Percentiles rank a stretch among this genome's conserved stretches.
These are phyloP conservation scores for Myanophis thanlyinensis DNA, from an alignment of 2,113 vertebrate genomes.

Conservation along the genomic window DNA sequence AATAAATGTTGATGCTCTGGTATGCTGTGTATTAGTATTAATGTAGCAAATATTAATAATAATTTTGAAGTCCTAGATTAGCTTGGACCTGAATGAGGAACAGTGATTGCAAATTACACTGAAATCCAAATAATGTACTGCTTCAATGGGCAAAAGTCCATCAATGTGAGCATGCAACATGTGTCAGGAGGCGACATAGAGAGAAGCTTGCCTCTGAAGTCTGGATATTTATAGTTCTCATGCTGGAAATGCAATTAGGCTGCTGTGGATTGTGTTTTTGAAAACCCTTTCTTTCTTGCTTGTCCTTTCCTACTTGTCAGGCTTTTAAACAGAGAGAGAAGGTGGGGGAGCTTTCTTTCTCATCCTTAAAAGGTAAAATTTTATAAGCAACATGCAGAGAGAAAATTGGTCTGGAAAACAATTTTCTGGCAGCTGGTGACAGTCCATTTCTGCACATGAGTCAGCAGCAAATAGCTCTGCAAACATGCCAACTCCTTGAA, in stretches of 20 bases:
- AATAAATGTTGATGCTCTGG: neutral
- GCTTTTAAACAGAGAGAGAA: neutral
- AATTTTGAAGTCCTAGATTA: neutral
- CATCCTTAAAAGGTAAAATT: slow-evolving; percentile 25
- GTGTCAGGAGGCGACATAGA: neutral
- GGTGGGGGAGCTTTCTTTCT: neutral
- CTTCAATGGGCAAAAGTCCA: neutral
- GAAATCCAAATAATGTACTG: slow-evolving; percentile 12
- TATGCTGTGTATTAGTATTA: neutral
- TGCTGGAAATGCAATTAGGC: slow-evolving; percentile 12
- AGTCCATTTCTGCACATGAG: slow-evolving; percentile 31
- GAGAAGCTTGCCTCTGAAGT: neutral
- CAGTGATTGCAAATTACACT: neutral
- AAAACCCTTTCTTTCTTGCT: slow-evolving; percentile 1
- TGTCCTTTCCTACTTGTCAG: neutral
- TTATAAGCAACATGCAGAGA: slow-evolving; percentile 24
- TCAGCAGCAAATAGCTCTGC: slow-evolving; percentile 35
- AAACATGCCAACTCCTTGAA: slow-evolving; percentile 1
- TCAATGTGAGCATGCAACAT: neutral
- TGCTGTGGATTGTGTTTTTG: slow-evolving; percentile 18
- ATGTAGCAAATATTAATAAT: neutral
- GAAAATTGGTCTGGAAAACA: slow-evolving; percentile 37
- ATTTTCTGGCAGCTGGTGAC: slow-evolving; percentile 29
- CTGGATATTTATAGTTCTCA: slow-evolving; percentile 7
- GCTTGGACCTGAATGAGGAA: neutral